phyloP scores from a whole-genome alignment of 2,113 vertebrate genomes.

The Camelus bactrianus region DNA sequence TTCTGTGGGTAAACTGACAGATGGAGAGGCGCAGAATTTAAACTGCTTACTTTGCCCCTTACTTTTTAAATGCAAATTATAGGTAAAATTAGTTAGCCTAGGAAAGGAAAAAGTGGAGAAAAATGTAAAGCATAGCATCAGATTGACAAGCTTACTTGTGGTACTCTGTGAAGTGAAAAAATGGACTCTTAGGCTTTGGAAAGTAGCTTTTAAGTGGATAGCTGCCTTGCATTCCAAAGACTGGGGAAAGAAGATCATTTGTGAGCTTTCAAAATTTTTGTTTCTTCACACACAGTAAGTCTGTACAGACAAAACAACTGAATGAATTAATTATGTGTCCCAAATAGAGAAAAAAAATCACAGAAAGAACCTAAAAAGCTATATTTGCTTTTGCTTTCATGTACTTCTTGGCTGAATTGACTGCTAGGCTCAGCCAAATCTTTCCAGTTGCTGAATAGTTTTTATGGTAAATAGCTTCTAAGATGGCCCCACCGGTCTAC shows the following conservation, averaged over 20 bases:
- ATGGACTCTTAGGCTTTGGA: neutral
- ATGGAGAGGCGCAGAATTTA: neutral
- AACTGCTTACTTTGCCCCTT: neutral
- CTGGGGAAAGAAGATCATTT: neutral
- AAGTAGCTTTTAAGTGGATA: neutral
- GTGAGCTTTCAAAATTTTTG: neutral
- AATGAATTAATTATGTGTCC: neutral
- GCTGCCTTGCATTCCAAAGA: neutral
- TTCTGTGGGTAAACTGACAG: neutral
- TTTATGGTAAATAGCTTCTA: neutral
- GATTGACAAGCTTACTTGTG: neutral
- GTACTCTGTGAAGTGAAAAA: slow-evolving; percentile 30
- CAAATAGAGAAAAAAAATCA: slow-evolving; percentile 13
- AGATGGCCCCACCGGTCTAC: neutral
- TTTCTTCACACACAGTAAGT: neutral
- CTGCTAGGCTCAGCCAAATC: neutral
- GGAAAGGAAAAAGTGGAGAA: neutral
- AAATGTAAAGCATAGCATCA: slow-evolving; percentile 12
- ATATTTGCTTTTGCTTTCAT: neutral
- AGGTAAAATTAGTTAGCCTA: slow-evolving; percentile 14
- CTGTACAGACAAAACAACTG: neutral
- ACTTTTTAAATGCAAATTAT: slow-evolving; percentile 25
- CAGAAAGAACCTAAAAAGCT: neutral
- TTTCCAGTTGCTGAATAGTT: neutral
- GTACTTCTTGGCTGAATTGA: neutral